Percentiles rank a stretch among this genome's conserved stretches.
Evolutionary conservation across 2,113 vertebrate genomes (phyloP).

Genomic region (Orientallactaga bullata): DNA sequence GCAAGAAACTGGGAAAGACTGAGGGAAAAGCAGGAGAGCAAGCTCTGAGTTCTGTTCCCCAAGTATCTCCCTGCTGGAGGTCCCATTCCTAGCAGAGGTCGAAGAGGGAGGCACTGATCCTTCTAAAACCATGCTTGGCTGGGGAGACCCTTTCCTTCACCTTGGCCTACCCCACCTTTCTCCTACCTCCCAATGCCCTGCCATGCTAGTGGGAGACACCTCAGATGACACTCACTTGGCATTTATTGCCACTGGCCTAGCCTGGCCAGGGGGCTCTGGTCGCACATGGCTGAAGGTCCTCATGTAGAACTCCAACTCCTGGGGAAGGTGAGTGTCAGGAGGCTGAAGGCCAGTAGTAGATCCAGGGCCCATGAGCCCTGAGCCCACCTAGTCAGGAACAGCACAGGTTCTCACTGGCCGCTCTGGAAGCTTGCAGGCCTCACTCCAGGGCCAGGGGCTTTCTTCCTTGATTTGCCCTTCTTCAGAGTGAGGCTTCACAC

Average conservation of each 20-base stretch:
- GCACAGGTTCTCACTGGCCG: not conserved
- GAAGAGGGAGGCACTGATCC: not conserved
- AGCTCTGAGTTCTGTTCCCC: not conserved
- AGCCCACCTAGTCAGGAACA: not conserved
- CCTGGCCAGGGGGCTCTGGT: conserved; percentile 88
- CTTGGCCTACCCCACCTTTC: not conserved
- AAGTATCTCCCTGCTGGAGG: not conserved
- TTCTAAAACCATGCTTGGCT: not conserved
- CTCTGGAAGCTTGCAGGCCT: not conserved
- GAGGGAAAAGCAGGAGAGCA: not conserved
- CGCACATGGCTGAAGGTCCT: conserved; percentile 90
- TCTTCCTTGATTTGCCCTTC: not conserved
- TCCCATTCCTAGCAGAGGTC: not conserved
- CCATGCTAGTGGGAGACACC: not conserved
- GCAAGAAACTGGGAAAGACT: conserved; percentile 79
- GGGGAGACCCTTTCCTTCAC: not conserved
- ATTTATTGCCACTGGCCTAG: conserved; percentile 80
- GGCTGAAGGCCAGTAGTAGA: not conserved
- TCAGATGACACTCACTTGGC: conserved; percentile 86
- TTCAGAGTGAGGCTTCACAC: conserved; percentile 15
- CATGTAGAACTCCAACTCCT: conserved; percentile 89
- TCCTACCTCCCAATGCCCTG: conserved; percentile 8
- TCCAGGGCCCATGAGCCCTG: conserved; percentile 18
- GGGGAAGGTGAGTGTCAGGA: conserved; percentile 49
- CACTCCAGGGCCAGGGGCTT: not conserved